phyloP scores from a whole-genome alignment of 2,797 vertebrate species.

The Microchirus variegatus region DNA sequence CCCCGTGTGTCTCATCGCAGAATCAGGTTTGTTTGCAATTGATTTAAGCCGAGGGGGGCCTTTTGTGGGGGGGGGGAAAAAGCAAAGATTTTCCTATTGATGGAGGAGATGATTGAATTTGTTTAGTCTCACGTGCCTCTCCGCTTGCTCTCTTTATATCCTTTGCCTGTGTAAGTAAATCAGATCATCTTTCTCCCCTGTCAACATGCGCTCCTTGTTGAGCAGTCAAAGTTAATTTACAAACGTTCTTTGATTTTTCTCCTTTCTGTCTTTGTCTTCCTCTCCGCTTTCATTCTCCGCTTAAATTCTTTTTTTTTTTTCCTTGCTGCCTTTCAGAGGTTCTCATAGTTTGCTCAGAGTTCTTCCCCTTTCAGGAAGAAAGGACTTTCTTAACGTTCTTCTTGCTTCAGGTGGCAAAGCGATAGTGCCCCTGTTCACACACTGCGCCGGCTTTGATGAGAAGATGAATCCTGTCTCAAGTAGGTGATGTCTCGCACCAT shows the following conservation, averaged over 20 bases:
- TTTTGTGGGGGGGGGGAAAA: slow-evolving; percentile 13
- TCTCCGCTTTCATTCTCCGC: slow-evolving; percentile 2
- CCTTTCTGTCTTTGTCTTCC: slow-evolving; percentile 4
- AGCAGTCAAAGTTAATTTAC: slow-evolving; percentile 83
- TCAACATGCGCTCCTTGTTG: slow-evolving; percentile 82
- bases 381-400: slow-evolving; percentile 20
- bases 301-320: no score
- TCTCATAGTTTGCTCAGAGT: slow-evolving; percentile 27
- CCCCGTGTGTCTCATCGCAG: slow-evolving; percentile 67
- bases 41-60: slow-evolving; percentile 73
- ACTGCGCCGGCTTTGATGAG: slow-evolving; percentile 47
- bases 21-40: slow-evolving; percentile 85
- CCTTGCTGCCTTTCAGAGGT: slow-evolving; percentile 20
- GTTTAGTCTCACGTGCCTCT: slow-evolving; percentile 76
- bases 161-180: slow-evolving; percentile 79
- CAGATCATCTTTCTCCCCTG: slow-evolving; percentile 78
- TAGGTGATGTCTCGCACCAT: slow-evolving; percentile 53
- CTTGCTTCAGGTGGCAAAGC: slow-evolving; percentile 17
- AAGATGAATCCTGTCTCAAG: slow-evolving; percentile 64
- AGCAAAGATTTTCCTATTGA: slow-evolving; percentile 77
- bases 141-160: slow-evolving; percentile 49
- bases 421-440: slow-evolving; percentile 3
- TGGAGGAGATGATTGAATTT: slow-evolving; percentile 84
- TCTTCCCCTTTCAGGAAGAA: slow-evolving; percentile 26
- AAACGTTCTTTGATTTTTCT: slow-evolving; percentile 32